These are phyloP conservation scores for Tor tambroides DNA, from an alignment of 2,113 vertebrate species.

Conservation along the genomic window DNA sequence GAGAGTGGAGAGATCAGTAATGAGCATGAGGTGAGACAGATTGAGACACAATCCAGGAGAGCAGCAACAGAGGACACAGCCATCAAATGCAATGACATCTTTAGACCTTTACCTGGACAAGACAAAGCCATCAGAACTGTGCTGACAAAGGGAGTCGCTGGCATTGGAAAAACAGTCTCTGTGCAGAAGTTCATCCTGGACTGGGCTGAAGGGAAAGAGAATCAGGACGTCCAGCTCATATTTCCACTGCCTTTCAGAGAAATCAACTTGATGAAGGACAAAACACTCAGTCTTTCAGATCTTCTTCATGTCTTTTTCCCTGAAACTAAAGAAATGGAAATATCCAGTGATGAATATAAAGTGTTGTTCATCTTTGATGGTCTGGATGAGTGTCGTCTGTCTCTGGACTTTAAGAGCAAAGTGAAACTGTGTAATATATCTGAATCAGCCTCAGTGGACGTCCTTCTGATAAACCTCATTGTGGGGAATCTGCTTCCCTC, in stretches of 20 bases:
- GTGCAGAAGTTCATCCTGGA: constrained; percentile 5
- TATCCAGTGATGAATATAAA: background rate
- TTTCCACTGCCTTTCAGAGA: background rate
- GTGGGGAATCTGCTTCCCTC: no score
- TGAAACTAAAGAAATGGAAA: background rate
- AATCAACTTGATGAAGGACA: background rate
- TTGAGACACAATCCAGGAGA: constrained; percentile 1
- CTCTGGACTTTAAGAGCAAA: no score
- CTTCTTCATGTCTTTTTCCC: background rate
- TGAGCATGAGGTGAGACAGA: constrained; percentile 34
- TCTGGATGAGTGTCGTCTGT: no score
- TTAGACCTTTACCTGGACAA: constrained; percentile 13
- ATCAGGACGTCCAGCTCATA: background rate
- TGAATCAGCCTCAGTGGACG: no score
- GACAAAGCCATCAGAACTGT: background rate
- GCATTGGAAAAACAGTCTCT: constrained; percentile 3
- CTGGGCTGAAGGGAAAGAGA: constrained; percentile 8
- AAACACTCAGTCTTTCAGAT: background rate
- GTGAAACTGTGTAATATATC: no score
- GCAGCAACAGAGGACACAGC: background rate
- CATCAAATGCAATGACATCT: background rate
- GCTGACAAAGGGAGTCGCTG: constrained; percentile 6
- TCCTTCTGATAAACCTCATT: no score
- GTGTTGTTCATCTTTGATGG: background rate
- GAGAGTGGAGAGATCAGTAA: constrained; percentile 5